These are phyloP conservation scores for Drosophila sechellia DNA, from an alignment of 1,140 invertebrate species.

Conservation along the genomic window DNA sequence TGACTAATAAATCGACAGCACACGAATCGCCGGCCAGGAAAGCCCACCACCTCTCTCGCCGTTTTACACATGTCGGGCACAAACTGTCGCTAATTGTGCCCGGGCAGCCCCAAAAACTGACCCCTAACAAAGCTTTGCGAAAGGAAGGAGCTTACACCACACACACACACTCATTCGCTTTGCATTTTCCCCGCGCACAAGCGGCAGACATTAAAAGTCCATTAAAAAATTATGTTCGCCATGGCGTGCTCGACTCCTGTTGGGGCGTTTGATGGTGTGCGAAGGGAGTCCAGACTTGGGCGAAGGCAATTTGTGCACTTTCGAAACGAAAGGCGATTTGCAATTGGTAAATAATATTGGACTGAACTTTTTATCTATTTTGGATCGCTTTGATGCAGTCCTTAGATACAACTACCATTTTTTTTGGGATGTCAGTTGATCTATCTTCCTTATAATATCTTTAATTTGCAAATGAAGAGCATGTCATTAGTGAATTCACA, in stretches of 20 bases:
- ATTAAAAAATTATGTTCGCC: constrained; percentile 77
- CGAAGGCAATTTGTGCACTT: constrained; percentile 34
- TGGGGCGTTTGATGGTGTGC: constrained; percentile 49
- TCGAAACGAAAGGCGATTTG: neutral
- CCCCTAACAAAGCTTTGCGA: constrained; percentile 29
- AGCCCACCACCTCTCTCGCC: constrained; percentile 57
- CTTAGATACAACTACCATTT: no score
- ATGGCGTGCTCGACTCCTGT: constrained; percentile 57
- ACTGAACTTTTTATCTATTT: neutral
- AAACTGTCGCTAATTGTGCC: constrained; percentile 68
- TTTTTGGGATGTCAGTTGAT: no score
- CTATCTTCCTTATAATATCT: no score
- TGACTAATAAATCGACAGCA: constrained; percentile 35
- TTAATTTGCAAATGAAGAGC: no score
- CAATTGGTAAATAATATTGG: neutral
- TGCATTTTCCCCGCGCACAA: constrained; percentile 30
- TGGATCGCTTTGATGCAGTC: no score
- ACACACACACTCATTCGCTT: constrained; percentile 6
- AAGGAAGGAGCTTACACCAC: constrained; percentile 29
- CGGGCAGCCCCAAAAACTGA: constrained; percentile 29
- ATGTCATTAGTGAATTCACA: no score
- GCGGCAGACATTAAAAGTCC: constrained; percentile 80
- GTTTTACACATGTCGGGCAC: constrained; percentile 64
- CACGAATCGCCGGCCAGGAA: constrained; percentile 31
- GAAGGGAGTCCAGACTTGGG: constrained; percentile 37